Conservation (phyloP, 64 coral and sea anemone genomes). For the Anthopleura sola region DNA sequence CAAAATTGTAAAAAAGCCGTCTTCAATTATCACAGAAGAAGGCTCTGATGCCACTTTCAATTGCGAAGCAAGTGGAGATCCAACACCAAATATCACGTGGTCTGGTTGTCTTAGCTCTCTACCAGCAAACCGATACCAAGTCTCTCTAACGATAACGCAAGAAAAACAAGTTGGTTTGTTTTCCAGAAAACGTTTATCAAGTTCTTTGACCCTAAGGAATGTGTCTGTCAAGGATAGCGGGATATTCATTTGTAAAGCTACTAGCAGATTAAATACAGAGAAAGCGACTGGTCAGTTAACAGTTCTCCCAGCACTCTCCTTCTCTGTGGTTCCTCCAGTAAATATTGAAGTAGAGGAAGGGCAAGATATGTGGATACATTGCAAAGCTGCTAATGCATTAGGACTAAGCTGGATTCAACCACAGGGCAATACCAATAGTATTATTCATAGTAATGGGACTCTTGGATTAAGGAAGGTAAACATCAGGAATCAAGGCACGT, state of each 20-base stretch:
- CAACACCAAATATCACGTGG: slow-evolving; percentile 32
- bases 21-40: slow-evolving; percentile 32
- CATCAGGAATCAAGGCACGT: background rate
- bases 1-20: slow-evolving; percentile 1
- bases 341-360: background rate
- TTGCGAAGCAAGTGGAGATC: slow-evolving; percentile 26
- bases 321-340: background rate
- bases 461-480: background rate
- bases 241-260: background rate
- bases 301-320: background rate
- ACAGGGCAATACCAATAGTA: background rate
- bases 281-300: background rate
- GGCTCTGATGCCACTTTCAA: slow-evolving; percentile 9
- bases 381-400: background rate
- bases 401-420: background rate
- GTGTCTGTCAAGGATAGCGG: background rate
- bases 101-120: background rate
- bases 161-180: background rate
- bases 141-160: background rate
- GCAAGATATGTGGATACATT: background rate
- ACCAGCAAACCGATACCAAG: background rate
- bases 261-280: background rate
- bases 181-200: background rate
- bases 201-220: background rate
- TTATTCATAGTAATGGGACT: background rate